Base-by-base conservation (phyloP, 2,797 vertebrate species). In the Onychomys arenicola region DNA sequence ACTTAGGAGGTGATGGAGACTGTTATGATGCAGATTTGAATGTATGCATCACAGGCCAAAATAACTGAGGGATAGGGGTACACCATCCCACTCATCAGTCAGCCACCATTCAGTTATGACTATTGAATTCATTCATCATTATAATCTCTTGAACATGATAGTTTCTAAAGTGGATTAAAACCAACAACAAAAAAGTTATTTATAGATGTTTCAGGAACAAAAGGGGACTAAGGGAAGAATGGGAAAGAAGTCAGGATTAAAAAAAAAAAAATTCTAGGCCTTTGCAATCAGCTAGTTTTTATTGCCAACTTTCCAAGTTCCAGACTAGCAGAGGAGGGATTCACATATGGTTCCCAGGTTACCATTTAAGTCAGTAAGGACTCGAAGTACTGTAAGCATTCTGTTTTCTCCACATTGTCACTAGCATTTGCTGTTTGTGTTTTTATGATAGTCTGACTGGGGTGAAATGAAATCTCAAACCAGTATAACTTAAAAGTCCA, bases 11-110 rank as follows among this genome's bases (percentile, higher is more conserved):
- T 29, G 21, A 2, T 14, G 3, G 27, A 69, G 12, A 40, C 32
- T 52, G 12, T 25, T 52, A 13, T 14, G 27, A 34, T 14, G 63
- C 32, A 65, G 27, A 14, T 8, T 5, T 55, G 55, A 9, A 3
- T 5, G 0, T n/a, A 13, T 32, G 7, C 19, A 29, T 25, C 3
- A 14, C 21, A 23, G 5, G 3, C 3, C 1, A 29, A 49, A 14
- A 7, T 25, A 63, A 13, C 10, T 6, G 3, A 21, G 14, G 25
- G 32, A 3, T 49, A 43, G 17, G 4, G 17, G 34, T 1, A 5
- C 17, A 25, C 7, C 43, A 29, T 2, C 13, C 12, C 5, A 3
- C 40, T 43, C 27, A 46, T 27, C 40, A 63, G 25, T 37, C 7
- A 63, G 12, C 14, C 19, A 46, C 13, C 3, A 89, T n/a, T n/a